Evolutionary conservation across 2,797 vertebrate genomes (phyloP).

Genomic region (Hemibagrus guttatus): DNA sequence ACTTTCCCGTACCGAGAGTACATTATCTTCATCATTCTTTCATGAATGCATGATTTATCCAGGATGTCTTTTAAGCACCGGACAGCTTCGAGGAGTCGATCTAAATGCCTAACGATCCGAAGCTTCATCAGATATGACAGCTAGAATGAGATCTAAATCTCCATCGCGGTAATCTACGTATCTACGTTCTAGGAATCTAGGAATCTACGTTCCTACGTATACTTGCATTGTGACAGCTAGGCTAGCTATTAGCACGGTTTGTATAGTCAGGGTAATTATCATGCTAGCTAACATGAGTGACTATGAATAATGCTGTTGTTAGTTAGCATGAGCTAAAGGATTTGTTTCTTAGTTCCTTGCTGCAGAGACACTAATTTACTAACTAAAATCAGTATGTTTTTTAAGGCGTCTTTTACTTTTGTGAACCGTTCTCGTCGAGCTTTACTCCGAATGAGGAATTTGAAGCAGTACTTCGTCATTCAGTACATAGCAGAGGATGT

Average conservation of each 20-base stretch:
- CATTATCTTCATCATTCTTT: not conserved
- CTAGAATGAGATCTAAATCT: not conserved
- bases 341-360: not conserved
- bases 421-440: not conserved
- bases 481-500: not conserved
- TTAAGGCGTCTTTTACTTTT: not conserved
- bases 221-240: not conserved
- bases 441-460: not conserved
- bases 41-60: not conserved
- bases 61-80: not conserved
- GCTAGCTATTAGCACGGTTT: not conserved
- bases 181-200: no score
- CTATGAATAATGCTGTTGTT: not conserved
- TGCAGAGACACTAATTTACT: not conserved
- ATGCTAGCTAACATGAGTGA: not conserved
- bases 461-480: not conserved
- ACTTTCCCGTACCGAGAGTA: not conserved
- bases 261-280: not conserved
- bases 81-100: no score
- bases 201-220: not conserved
- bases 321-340: not conserved
- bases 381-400: not conserved
- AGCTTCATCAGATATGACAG: not conserved
- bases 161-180: not conserved
- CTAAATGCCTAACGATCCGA: not conserved